Base-by-base conservation (phyloP, 2,797 vertebrate genomes). In the Lates japonicus region DNA sequence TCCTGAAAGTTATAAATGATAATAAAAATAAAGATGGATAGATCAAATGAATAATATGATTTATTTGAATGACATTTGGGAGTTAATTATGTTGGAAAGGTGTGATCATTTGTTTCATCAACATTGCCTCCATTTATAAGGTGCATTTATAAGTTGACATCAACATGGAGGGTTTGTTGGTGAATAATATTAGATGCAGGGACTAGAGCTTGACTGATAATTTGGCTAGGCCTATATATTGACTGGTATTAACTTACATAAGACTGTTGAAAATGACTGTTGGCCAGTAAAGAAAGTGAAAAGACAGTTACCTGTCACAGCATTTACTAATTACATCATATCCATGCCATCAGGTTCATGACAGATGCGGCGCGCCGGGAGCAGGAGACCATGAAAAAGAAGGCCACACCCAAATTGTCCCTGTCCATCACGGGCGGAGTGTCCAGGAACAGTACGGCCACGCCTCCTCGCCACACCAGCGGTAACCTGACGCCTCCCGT, bases 401-500 rank as follows among this genome's bases (percentile, higher is more conserved):
- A 99, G 94, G 96, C 97, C 77, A 96, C 98, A 63, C 98, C 98
- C 0, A 99, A 99, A 88, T 96, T 99, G 76, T 98, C 98, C 20
- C 94, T 99, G 93, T 98, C 98, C 86, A 95, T 98, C 92, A 97
- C 96, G 22, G 97, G 97, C 74, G 97, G 96, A 4, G 95, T 99
- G 93, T 97, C 97, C 74, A 96, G 98, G 88, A 97, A 97, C 95
- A 99, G 96, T 94, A 97, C 98, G 82, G 97, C 98, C 92, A 99
- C 98, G 70, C 98, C 98, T 39, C 98, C 98, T 62, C 97, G 98
- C 83, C 98, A 99, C 93, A 98, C 97, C 95, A 99, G 97, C 70
- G 98, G 98, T 93, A 99, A 98, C 97, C 96, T 99, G 95, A 99
- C 98, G 68, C 98, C 98, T 52, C 98, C 98, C 0, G 98, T 99